A percentile compares a stretch with the other conserved stretches of the same genome.
phyloP scores from a whole-genome alignment of 2,888 invertebrate species.

The Isoperla grammatica region DNA sequence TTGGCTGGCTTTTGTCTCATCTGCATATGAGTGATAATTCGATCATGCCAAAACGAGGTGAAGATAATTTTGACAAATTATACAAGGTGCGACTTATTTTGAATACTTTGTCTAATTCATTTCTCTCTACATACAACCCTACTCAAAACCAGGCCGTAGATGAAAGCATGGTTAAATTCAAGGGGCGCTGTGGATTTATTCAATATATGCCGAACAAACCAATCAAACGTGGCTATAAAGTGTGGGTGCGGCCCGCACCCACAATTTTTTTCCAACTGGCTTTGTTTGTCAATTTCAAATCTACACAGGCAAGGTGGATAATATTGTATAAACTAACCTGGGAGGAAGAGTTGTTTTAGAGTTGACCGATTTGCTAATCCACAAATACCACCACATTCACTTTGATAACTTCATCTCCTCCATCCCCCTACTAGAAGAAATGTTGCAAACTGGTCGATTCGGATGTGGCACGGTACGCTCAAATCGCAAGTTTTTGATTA shows the following conservation, averaged over 20 bases:
- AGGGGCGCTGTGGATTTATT: constrained; percentile 32
- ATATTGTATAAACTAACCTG: constrained; percentile 30
- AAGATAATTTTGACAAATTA: neutral
- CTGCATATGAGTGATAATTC: constrained; percentile 21
- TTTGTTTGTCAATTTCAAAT: constrained; percentile 35
- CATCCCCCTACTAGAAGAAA: constrained; percentile 29
- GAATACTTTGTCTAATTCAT: neutral
- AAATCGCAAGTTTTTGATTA: too few species aligned
- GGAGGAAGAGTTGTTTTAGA: constrained; percentile 34
- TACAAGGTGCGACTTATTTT: constrained; percentile 5
- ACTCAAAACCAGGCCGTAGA: constrained; percentile 13
- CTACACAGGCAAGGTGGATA: constrained; percentile 35
- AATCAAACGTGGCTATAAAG: constrained; percentile 35
- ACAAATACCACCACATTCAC: constrained; percentile 33
- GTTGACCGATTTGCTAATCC: constrained; percentile 30
- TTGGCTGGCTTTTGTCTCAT: constrained; percentile 22
- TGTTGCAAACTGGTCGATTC: constrained; percentile 28
- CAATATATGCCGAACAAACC: constrained; percentile 36
- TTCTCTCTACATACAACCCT: neutral
- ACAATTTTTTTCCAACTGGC: constrained; percentile 31
- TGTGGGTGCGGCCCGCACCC: constrained; percentile 34
- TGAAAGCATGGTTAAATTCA: constrained; percentile 36
- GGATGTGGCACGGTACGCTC: constrained; percentile 19
- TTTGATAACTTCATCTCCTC: constrained; percentile 37
- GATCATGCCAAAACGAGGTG: constrained; percentile 5